A percentile compares a stretch with the other conserved stretches of the same genome.
These are phyloP conservation scores for Phymatocera aterrima DNA, from an alignment of 2,888 invertebrate species.

Conservation along the genomic window DNA sequence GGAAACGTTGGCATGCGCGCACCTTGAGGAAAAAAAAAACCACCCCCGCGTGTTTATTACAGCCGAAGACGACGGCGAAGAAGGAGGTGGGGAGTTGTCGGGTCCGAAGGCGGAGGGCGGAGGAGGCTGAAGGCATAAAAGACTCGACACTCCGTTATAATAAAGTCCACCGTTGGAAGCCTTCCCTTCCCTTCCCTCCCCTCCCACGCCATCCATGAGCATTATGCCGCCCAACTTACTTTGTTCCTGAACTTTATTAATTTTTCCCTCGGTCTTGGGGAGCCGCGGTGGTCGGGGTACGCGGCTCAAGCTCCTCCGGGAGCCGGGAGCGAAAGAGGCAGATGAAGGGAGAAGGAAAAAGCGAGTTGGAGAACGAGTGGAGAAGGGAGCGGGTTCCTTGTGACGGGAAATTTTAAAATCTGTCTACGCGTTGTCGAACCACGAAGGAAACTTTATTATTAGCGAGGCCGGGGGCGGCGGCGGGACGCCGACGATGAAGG, in stretches of 20 bases:
- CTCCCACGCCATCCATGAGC: constrained; percentile 56
- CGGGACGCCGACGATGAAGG: constrained; percentile 20
- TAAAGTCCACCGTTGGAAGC: constrained; percentile 73
- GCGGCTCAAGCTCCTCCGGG: constrained; percentile 32
- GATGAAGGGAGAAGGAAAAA: constrained; percentile 52
- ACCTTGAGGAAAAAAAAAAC: constrained; percentile 5
- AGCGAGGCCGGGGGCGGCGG: constrained; percentile 56
- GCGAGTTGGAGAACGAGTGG: constrained; percentile 51
- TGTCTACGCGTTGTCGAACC: constrained; percentile 75
- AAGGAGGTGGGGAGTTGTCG: constrained; percentile 48
- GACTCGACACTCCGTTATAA: constrained; percentile 75
- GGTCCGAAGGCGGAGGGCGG: constrained; percentile 46
- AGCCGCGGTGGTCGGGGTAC: constrained; percentile 50
- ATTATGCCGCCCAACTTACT: constrained; percentile 74
- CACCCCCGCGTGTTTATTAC: constrained; percentile 26
- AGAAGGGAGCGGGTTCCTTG: constrained; percentile 64
- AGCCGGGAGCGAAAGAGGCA: constrained; percentile 34
- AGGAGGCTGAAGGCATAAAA: constrained; percentile 65
- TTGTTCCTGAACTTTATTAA: constrained; percentile 75
- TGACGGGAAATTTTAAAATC: constrained; percentile 75
- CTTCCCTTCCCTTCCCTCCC: constrained; percentile 58
- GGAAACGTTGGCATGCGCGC: not conserved
- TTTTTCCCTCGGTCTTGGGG: constrained; percentile 74
- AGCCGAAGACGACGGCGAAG: not conserved
- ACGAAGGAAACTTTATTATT: constrained; percentile 74